A percentile compares a stretch with the other conserved stretches of the same genome.
Evolutionary conservation across 1,140 invertebrate genomes (phyloP).

Genomic region (Cyphomyrmex costatus): DNA sequence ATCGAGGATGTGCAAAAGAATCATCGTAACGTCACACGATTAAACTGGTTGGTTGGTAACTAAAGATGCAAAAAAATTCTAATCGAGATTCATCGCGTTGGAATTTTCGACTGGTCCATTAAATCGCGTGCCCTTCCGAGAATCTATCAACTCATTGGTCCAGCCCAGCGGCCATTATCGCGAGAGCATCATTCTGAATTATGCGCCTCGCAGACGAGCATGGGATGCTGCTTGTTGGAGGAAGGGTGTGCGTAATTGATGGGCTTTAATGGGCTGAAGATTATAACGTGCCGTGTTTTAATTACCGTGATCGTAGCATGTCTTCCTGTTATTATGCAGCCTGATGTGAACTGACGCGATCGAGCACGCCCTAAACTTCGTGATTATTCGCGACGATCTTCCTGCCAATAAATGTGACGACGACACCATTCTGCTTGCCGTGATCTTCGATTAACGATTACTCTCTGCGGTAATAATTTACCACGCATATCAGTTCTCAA

Average conservation of each 20-base stretch:
- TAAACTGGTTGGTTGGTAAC: neutral
- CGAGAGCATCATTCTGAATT: conserved; percentile 70
- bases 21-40: neutral
- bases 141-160: conserved; percentile 68
- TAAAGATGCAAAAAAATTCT: conserved; percentile 49
- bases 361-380: conserved; percentile 57
- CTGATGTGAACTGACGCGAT: conserved; percentile 61
- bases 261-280: conserved; percentile 77
- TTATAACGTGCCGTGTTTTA: conserved; percentile 75
- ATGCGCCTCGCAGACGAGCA: conserved; percentile 57
- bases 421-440: conserved; percentile 47
- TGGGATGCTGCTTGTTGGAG: conserved; percentile 44
- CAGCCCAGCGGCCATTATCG: conserved; percentile 65
- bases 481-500: conserved; percentile 29
- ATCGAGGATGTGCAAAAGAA: conserved; percentile 24
- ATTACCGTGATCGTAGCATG: conserved; percentile 71
- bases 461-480: conserved; percentile 46
- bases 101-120: conserved; percentile 47
- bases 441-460: conserved; percentile 57
- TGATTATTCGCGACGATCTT: conserved; percentile 47
- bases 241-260: conserved; percentile 74
- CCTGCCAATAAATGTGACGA: conserved; percentile 57
- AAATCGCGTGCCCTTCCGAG: conserved; percentile 71
- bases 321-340: conserved; percentile 71
- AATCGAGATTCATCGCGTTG: conserved; percentile 61